Base-by-base conservation (phyloP, 2,888 invertebrate genomes). In the Ecdyonurus torrentis region DNA sequence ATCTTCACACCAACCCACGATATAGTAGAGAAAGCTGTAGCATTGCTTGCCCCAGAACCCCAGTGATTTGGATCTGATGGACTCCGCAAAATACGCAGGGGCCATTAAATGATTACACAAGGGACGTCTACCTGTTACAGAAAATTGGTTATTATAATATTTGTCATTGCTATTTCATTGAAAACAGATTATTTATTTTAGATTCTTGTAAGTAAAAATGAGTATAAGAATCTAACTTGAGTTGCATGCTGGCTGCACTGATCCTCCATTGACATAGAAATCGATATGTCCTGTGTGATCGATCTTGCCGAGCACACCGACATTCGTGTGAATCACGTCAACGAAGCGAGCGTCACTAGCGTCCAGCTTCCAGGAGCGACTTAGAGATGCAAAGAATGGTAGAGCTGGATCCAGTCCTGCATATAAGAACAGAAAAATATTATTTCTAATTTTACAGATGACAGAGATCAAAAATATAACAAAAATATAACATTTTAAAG, bases 261-360 rank as follows among this genome's bases (percentile, higher is more conserved):
- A 76, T 0, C 87, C 87, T 0, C 87, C 87, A 69, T 87, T 87
- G 71, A 85, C 77, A 69, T 85, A 87, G 70, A 86, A 87, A 69
- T 87, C 87, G 0, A 83, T 80, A 70, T 86, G 84, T 0, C 87
- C 87, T 66, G 82, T 80, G 37, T 80, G 75, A 67, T 84, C 81
- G 20, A 83, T 71, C 67, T 83, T 82, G 0, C 87, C 87, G 68
- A 86, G 83, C 1, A 84, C 73, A 66, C 86, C 78, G 0, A 85
- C 84, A 69, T 86, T 86, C 0, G 86, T 85, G 69, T 87, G 87
- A 61, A 85, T 78, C 1, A 86, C 82, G 70, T 87, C 87, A 0
- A 87, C 87, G 69, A 84, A 86, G 2, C 76, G 71, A 0, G 85
- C 87, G 69, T 87, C 86, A 0, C 75, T 72, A 1, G 79, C 71